Evolutionary conservation across 35 echinoderm and acorn worm species (phyloP), one percentile per base, ranked within the genome.

Genomic region (Diadema setosum): DNA sequence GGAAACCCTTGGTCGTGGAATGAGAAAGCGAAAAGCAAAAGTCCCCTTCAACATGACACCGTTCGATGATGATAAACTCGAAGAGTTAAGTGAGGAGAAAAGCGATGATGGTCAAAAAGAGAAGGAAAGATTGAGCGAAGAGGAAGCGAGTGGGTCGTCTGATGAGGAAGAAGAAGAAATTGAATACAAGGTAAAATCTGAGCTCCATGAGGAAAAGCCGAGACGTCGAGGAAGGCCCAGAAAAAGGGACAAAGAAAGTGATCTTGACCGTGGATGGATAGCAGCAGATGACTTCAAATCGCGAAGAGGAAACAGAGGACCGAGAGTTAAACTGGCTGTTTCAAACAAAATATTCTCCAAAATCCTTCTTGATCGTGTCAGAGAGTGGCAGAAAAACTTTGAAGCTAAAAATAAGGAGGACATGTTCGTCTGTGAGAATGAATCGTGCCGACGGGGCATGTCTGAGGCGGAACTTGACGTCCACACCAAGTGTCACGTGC

Each of bases 401-500:
- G 45, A 33, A 18, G 33, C 67, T n/a, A 25, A 90, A 46, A 37
- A 83, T 11, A 55, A 63, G 9, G 32, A 65, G 16, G 30, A 37
- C 18, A 17, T 37, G 45, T 59, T 35, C 31, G 32, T 12, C 8
- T 90, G 88, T 69, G 26, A 27, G 23, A 63, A 73, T 5, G 58
- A 58, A 27, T 42, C 14, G 27, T 90, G 88, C 45, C 20, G 29
- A 50, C 26, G 20, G 4, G 49, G 85, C 52, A 44, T 97, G 61
- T 34, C 64, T 63, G 78, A 84, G 20, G 63, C 45, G 2, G 91
- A 97, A 65, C 65, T 83, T 58, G 44, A 32, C 8, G 24, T 97
- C 0, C 95, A 97, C 46, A 45, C 82, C 0, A 82, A 73, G 39
- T 91, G 91, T n/a, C 95, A 97, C 58, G 80, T 84, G 63, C 42